Base-by-base conservation (phyloP, 2,797 vertebrate species). In the Carduelis carduelis region DNA sequence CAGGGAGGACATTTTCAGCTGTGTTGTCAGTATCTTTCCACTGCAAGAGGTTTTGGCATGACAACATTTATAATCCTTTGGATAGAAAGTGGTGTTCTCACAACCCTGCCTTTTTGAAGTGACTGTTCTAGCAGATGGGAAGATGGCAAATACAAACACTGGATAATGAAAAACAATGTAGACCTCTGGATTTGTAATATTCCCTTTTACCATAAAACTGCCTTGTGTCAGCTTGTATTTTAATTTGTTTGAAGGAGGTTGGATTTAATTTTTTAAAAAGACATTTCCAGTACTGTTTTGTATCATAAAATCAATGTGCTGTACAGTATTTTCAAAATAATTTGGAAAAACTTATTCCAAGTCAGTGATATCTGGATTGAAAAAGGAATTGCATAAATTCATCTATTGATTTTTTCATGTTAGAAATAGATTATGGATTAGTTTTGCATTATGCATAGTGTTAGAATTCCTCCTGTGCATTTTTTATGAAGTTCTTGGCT, bases 1-100 rank as follows among this genome's bases (percentile, higher is more conserved):
- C 83, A 52, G 65, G 80, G 83, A 65, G 37, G 61, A 78, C 43
- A n/a, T 66, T 94, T 88, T 82, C 78, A 87, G 28, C 35, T 70
- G 30, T 60, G 52, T 76, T 95, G 93, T 85, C 80, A 68, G 74
- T 86, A 49, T 79, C 81, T 95, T 96, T 93, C 56, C 71, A 70
- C 59, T 91, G 89, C 63, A 68, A 87, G 64, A 86, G 63, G 20
- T 80, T 91, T 89, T 89, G 94, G 86, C 59, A 44, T 63, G 59
- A 91, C 70, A 83, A 21, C 70, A 41, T 69, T 82, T 91, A 34
- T 50, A 94, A 77, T 81, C 32, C 70, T 89, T 91, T 56, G 63
- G 83, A 55, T 56, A 74, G 69, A 89, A 89, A 95, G 78, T 82
- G 50, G 22, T 50, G 10, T 60, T 83, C 44, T 83, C n/a, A 8